Evolutionary conservation across 2,888 invertebrate genomes (phyloP).

Genomic region (Suillia variegata): DNA sequence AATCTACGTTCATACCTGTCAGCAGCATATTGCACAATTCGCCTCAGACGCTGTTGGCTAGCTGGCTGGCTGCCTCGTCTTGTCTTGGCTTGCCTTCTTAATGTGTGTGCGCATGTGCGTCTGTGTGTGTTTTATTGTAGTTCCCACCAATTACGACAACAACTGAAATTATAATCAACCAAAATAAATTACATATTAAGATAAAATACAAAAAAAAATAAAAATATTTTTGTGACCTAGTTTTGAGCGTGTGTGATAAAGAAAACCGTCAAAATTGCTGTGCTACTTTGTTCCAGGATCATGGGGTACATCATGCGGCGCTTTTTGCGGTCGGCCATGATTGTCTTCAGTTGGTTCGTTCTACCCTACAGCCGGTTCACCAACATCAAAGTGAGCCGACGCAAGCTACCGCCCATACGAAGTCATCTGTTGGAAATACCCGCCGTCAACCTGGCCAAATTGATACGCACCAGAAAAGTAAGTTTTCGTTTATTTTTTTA

Average conservation of each 20-base stretch:
- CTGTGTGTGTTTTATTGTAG: background rate
- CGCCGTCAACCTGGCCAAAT: constrained; percentile 71
- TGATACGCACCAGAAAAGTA: constrained; percentile 76
- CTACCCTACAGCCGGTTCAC: constrained; percentile 63
- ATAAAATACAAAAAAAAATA: background rate
- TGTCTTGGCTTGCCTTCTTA: constrained; percentile 6
- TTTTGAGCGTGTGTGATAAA: constrained; percentile 37
- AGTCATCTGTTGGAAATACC: constrained; percentile 72
- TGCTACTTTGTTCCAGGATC: constrained; percentile 64
- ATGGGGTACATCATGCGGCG: constrained; percentile 67
- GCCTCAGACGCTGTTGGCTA: background rate
- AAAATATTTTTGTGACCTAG: constrained; percentile 28
- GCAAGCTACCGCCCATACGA: constrained; percentile 70
- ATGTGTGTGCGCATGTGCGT: background rate
- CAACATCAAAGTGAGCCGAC: constrained; percentile 65
- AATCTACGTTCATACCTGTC: too few relatives aligned
- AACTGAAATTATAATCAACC: background rate
- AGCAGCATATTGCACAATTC: constrained; percentile 47
- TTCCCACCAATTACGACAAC: background rate
- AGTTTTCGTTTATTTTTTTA: constrained; percentile 30
- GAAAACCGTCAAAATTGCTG: constrained; percentile 60
- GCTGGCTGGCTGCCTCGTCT: background rate
- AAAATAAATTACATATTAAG: background rate
- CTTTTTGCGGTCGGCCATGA: constrained; percentile 67
- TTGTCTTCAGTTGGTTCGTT: constrained; percentile 66